phyloP scores from a whole-genome alignment of 1,140 invertebrate species.

The Drosophila sturtevanti region DNA sequence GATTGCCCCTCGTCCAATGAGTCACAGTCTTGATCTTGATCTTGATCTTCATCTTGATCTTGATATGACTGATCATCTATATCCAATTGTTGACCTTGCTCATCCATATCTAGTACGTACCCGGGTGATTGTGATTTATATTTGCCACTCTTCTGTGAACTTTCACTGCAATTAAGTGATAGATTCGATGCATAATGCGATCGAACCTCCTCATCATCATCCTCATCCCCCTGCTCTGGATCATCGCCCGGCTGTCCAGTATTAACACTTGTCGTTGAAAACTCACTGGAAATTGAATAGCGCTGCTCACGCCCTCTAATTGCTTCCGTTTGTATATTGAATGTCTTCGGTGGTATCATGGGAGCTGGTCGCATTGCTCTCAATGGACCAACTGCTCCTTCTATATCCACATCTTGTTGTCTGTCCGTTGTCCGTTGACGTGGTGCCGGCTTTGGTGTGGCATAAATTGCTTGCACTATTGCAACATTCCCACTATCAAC shows the following conservation, averaged over 20 bases:
- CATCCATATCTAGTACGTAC: constrained; percentile 63
- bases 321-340: constrained; percentile 24
- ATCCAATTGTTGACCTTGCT: background rate
- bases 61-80: constrained; percentile 6
- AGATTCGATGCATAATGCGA: constrained; percentile 61
- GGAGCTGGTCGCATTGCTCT: constrained; percentile 44
- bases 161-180: constrained; percentile 63
- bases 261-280: constrained; percentile 66
- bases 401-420: background rate
- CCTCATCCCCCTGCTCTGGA: background rate
- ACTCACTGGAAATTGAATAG: constrained; percentile 68
- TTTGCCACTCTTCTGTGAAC: constrained; percentile 63
- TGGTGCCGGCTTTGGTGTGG: constrained; percentile 63
- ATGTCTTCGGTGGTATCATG: constrained; percentile 51
- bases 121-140: constrained; percentile 79
- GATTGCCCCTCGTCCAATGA: constrained; percentile 14
- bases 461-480: constrained; percentile 39
- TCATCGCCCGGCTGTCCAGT: constrained; percentile 11
- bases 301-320: constrained; percentile 39
- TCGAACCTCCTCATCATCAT: constrained; percentile 19
- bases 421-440: constrained; percentile 50
- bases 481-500: constrained; percentile 27
- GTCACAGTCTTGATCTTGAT: background rate
- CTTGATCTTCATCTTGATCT: background rate
- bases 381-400: background rate